These are phyloP conservation scores for Pachyseris speciosa DNA, from an alignment of 64 coral and sea anemone genomes.

Conservation along the genomic window DNA sequence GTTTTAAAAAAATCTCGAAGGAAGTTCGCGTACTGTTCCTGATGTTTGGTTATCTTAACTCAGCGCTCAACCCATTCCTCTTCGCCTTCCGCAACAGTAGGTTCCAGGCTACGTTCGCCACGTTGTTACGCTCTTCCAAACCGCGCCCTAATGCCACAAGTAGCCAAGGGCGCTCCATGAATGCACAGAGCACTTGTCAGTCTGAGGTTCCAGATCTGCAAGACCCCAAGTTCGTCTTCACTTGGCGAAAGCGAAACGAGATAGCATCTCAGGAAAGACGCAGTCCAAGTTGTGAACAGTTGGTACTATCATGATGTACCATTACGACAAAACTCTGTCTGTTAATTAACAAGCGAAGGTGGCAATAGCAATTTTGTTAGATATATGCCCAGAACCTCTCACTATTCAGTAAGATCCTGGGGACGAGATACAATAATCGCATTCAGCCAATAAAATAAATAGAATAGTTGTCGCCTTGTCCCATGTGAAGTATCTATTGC, in stretches of 20 bases:
- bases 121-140: background rate
- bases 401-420: too few relatives aligned
- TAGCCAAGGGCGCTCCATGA: background rate
- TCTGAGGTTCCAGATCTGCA: background rate
- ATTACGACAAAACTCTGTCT: too few relatives aligned
- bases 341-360: too few relatives aligned
- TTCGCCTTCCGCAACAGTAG: slow-evolving; percentile 43
- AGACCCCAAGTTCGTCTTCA: background rate
- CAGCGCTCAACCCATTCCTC: slow-evolving; percentile 70
- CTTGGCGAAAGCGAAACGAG: background rate
- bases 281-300: background rate
- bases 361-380: too few relatives aligned
- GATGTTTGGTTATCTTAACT: slow-evolving; percentile 77
- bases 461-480: too few relatives aligned
- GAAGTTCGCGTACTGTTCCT: slow-evolving; percentile 23
- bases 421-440: too few relatives aligned
- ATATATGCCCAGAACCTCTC: too few relatives aligned
- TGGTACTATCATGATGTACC: too few relatives aligned
- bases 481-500: too few relatives aligned
- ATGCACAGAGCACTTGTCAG: background rate
- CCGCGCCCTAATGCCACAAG: background rate
- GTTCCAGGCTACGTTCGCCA: background rate
- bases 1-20: background rate
- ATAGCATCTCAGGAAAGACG: background rate
- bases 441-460: too few relatives aligned